These are phyloP conservation scores for Nasonia longicornis DNA, from an alignment of 1,140 invertebrate species.

Conservation along the genomic window DNA sequence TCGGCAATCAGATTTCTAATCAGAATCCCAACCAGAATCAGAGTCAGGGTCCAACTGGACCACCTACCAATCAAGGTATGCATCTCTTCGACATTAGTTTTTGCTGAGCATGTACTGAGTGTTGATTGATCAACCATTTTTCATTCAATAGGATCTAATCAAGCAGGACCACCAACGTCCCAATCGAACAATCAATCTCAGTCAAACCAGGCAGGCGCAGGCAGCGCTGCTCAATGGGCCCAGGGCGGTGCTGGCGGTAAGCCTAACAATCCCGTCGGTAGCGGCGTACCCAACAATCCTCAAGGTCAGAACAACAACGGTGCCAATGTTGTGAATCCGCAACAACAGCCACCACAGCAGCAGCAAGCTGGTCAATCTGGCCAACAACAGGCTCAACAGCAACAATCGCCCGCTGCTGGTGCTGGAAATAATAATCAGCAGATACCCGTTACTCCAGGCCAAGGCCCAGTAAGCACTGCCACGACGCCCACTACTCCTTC, in stretches of 20 bases:
- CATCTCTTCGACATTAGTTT: slow-evolving; percentile 19
- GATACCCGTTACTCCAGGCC: slow-evolving; percentile 54
- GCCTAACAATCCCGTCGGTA: slow-evolving; percentile 62
- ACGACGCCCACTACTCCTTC: slow-evolving; percentile 72
- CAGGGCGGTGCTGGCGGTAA: slow-evolving; percentile 61
- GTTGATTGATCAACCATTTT: background rate
- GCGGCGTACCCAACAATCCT: slow-evolving; percentile 58
- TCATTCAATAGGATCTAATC: slow-evolving; percentile 55
- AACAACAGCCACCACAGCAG: slow-evolving; percentile 43
- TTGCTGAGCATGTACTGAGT: background rate
- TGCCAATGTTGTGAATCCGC: slow-evolving; percentile 51
- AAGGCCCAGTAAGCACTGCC: slow-evolving; percentile 58
- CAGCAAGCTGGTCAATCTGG: slow-evolving; percentile 52
- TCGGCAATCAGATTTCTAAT: slow-evolving; percentile 62
- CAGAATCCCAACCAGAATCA: slow-evolving; percentile 66
- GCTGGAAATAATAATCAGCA: slow-evolving; percentile 58
- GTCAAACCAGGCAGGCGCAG: slow-evolving; percentile 64
- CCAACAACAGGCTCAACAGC: slow-evolving; percentile 47
- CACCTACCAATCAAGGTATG: slow-evolving; percentile 61
- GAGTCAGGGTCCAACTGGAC: slow-evolving; percentile 62
- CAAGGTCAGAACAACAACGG: slow-evolving; percentile 62
- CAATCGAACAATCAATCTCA: slow-evolving; percentile 63
- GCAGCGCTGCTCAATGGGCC: slow-evolving; percentile 44
- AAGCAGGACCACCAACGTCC: slow-evolving; percentile 65
- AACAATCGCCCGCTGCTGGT: slow-evolving; percentile 39